Base-by-base conservation (phyloP, 2,797 vertebrate species). In the Lacerta viridis region DNA sequence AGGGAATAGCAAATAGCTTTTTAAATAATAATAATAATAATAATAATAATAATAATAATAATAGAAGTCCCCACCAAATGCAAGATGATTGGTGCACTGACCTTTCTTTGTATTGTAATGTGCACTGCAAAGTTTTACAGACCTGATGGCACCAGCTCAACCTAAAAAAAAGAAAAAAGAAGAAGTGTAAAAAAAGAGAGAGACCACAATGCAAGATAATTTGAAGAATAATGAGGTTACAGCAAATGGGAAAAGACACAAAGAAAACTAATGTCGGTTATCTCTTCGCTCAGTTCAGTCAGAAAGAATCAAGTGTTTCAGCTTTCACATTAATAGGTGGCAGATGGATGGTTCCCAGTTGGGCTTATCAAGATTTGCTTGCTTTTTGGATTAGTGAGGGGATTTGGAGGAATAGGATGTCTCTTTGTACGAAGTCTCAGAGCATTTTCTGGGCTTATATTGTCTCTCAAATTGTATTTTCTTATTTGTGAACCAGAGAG, bases 71-170 rank as follows among this genome's bases (percentile, higher is more conserved):
- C 85, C 55, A 55, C 50, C 79, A 88, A 92, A 79, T 92, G 41
- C 87, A 91, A 81, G 88, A 92, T 87, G 66, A 85, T 69, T 95
- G 88, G 68, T 88, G 78, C 87, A 87, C n/a, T 94, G 93, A 95
- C 93, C 91, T 94, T 93, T 93, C 84, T 91, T 95, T 94, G 36
- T 93, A 66, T 90, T 93, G 83, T 90, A 79, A 88, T 92, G 93
- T 88, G 86, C 90, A 87, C 84, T 1, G 20, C 46, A 87, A 76
- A 89, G n/a, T 86, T 94, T 89, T 88, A 95, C 93, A 96, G 96
- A 96, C 94, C 0, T 95, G 94, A 95, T 96, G 96, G 96, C 96
- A 96, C 96, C 95, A 93, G 39, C 90, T 89, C 90, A 95, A 92
- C 89, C 93, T 88, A 85, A 90, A 90, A 95, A 39, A 2, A 93